Percentiles rank a stretch among this genome's conserved stretches.
Evolutionary conservation across 2,797 vertebrate species (phyloP).

Genomic region (Sparus aurata): DNA sequence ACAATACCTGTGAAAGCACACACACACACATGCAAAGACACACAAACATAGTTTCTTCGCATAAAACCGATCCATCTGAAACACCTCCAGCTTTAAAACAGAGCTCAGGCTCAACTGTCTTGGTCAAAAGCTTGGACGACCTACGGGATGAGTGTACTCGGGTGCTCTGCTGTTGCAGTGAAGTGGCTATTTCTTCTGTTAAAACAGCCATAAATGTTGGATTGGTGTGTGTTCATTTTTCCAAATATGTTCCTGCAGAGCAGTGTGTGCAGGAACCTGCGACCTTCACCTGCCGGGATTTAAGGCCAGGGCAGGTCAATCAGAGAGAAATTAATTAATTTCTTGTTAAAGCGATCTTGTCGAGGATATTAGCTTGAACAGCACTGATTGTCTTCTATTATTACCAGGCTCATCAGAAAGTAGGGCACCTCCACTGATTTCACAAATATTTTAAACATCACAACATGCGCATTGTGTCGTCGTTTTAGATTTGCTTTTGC

Average conservation of each 20-base stretch:
- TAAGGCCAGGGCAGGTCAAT: slow-evolving; percentile 1
- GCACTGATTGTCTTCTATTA: slow-evolving; percentile 16
- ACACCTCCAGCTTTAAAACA: background rate
- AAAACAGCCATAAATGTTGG: background rate
- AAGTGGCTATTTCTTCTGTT: background rate
- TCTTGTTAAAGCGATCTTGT: background rate
- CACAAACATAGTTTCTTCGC: background rate
- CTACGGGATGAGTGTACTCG: slow-evolving; percentile 5
- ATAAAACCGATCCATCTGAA: slow-evolving; percentile 1
- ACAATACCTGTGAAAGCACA: slow-evolving; percentile 60
- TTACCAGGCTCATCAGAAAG: background rate
- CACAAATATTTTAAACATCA: slow-evolving; percentile 7
- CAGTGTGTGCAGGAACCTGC: background rate
- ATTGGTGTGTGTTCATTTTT: background rate
- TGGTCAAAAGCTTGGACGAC: background rate
- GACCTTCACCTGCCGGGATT: slow-evolving; percentile 10
- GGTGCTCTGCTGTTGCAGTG: background rate
- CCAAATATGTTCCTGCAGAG: background rate
- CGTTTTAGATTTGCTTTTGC: background rate
- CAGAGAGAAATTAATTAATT: background rate
- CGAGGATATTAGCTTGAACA: background rate
- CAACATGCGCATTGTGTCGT: background rate
- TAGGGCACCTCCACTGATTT: background rate
- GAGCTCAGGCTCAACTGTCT: background rate
- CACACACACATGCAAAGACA: background rate